Conservation (phyloP, 2,797 vertebrate genomes). For the Diplodus puntazzo region DNA sequence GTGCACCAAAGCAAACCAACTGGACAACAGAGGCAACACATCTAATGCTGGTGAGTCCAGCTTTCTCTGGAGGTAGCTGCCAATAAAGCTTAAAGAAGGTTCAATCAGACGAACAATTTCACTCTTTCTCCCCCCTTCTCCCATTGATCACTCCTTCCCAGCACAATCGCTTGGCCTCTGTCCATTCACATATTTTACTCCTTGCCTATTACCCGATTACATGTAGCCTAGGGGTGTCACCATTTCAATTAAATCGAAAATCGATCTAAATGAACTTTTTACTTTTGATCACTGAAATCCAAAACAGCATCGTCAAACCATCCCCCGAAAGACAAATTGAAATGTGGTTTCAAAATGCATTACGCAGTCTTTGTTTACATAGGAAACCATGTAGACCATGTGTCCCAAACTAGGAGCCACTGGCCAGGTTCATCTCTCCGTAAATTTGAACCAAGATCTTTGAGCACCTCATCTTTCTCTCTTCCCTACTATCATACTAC, state of each 20-base stretch:
- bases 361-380: neutral
- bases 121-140: conserved; percentile 8
- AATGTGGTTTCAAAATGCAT: neutral
- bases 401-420: no score
- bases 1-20: neutral
- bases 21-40: conserved; percentile 2
- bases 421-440: no score
- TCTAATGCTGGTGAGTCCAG: neutral
- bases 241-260: no score
- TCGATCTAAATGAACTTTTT: no score
- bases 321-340: no score
- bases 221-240: neutral
- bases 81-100: conserved; percentile 33
- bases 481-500: neutral
- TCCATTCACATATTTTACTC: conserved; percentile 14
- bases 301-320: no score
- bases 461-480: neutral
- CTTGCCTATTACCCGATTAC: neutral
- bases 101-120: conserved; percentile 18
- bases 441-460: neutral
- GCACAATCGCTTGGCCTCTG: conserved; percentile 20
- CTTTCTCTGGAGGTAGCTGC: conserved; percentile 5
- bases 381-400: neutral
- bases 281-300: no score
- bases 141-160: conserved; percentile 17